Base-by-base conservation (phyloP, 2,797 vertebrate species). In the Ibycter americanus region DNA sequence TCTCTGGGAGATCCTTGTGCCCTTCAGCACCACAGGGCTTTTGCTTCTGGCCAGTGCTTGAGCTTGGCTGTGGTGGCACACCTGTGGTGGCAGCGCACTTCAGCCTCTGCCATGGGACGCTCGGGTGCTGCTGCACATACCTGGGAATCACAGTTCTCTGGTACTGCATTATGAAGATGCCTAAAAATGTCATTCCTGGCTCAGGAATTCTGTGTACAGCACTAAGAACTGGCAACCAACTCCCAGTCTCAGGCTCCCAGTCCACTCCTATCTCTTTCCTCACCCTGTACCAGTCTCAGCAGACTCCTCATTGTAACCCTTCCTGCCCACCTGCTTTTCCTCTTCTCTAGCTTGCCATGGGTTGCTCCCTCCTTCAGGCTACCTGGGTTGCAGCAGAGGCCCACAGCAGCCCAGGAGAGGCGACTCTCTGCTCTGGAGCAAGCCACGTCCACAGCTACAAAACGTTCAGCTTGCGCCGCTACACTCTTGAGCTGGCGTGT, bases 401-500 rank as follows among this genome's bases (percentile, higher is more conserved):
- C 7, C 31, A 32, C 29, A 55, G 67, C 81, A 83, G 72, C 31
- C 31, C 56, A 42, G 52, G 63, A 87, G 31, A 46, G 44, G 12
- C 0, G 2, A 19, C 34, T 58, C 56, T 36, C 38, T 74, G 82
- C 56, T 44, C 67, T 11, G 23, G n/a, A 6, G 3, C 47, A 76
- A 63, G 47, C 31, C 47, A 34, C 32, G 80, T 34, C 8, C 59
- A 34, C 7, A 32, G 40, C 46, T 68, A 65, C 8, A 31, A 47
- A 32, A 56, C 0, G 1, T 23, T 65, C 25, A 27, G 27, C 51
- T 20, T 26, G 63, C 17, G 13, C 38, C 0, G 0, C 8, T 6
- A 15, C 15, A 5, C 26, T 58, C 78, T 65, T 38, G 42, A 78
- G 52, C 68, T 73, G 65, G 20, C 19, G 8, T 0, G 1, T 12